Base-by-base conservation (phyloP, 2,113 vertebrate genomes). In the Jacana jacana region DNA sequence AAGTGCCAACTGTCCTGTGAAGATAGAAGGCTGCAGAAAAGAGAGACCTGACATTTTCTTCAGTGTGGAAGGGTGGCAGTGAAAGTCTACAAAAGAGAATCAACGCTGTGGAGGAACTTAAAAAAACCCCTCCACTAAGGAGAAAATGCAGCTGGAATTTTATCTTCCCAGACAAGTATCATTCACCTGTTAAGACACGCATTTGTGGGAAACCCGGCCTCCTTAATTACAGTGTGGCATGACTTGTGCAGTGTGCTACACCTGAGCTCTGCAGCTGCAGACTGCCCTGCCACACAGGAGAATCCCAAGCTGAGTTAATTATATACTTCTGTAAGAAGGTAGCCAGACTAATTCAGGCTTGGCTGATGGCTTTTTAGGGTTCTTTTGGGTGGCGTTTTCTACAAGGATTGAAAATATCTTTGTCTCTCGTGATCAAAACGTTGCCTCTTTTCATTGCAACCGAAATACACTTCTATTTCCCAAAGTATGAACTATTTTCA, bases 211-310 rank as follows among this genome's bases (percentile, higher is more conserved):
- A 93, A 91, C 22, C 8, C 7, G 3, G 64, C 46, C 55, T 93
- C 86, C 55, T n/a, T 88, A 90, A 93, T 89, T 84, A 93, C 1
- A 1, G 83, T 31, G 77, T 81, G 82, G 88, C 69, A 83, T 2
- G 19, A 58, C 61, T 31, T 44, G 61, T 49, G 64, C 46, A 18
- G 35, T 12, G 48, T 61, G 77, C 70, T 94, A 40, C 65, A 73
- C 78, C 78, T 42, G 57, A 82, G 81, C 68, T 79, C 66, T 77
- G 81, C 81, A 91, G 87, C 81, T 79, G 73, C 93, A 92, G 80
- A 16, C 57, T 71, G 54, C 63, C 55, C 31, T 28, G 66, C 69
- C 89, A 82, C 69, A 86, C 0, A 1, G 24, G 4, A 55, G n/a
- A 70, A 49, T 92, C 65, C 63, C 7, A 22, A 58, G 89, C 33